phyloP scores from a whole-genome alignment of 2,113 vertebrate species.

The Channa argus region DNA sequence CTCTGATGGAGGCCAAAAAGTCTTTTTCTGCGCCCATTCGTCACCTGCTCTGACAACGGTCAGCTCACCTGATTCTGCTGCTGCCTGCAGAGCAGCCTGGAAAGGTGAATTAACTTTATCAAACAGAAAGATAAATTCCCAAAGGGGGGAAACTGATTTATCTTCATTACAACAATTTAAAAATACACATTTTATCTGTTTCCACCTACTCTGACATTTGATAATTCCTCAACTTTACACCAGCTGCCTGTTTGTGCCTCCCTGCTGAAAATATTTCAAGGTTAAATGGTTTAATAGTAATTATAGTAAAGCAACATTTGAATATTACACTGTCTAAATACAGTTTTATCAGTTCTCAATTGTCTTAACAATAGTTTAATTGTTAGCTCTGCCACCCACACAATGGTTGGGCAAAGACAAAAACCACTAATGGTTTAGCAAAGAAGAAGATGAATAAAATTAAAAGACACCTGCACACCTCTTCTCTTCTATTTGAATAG shows the following conservation, averaged over 20 bases:
- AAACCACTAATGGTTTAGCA: constrained; percentile 73
- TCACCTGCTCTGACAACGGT: constrained; percentile 45
- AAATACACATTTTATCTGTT: constrained; percentile 3
- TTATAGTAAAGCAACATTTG: constrained; percentile 68
- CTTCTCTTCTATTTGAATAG: constrained; percentile 69
- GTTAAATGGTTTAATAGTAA: constrained; percentile 82
- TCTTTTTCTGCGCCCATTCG: constrained; percentile 39
- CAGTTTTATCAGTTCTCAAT: constrained; percentile 80
- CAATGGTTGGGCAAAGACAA: constrained; percentile 72
- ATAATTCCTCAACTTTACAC: constrained; percentile 33
- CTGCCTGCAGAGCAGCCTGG: constrained; percentile 4
- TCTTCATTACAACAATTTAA: constrained; percentile 22
- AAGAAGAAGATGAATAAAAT: constrained; percentile 81
- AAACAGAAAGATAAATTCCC: neutral
- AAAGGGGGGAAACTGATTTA: constrained; percentile 10
- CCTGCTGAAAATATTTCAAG: constrained; percentile 51
- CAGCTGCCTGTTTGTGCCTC: constrained; percentile 19
- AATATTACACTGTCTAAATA: constrained; percentile 73
- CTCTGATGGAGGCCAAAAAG: constrained; percentile 63
- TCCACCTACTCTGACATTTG: constrained; percentile 45
- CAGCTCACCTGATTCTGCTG: constrained; percentile 42
- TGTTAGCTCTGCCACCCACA: constrained; percentile 80
- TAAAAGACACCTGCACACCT: constrained; percentile 80
- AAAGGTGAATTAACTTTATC: constrained; percentile 25
- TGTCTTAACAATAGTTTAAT: constrained; percentile 84